These are phyloP conservation scores for Neotoma lepida DNA, from an alignment of 2,113 vertebrate genomes.

Conservation along the genomic window DNA sequence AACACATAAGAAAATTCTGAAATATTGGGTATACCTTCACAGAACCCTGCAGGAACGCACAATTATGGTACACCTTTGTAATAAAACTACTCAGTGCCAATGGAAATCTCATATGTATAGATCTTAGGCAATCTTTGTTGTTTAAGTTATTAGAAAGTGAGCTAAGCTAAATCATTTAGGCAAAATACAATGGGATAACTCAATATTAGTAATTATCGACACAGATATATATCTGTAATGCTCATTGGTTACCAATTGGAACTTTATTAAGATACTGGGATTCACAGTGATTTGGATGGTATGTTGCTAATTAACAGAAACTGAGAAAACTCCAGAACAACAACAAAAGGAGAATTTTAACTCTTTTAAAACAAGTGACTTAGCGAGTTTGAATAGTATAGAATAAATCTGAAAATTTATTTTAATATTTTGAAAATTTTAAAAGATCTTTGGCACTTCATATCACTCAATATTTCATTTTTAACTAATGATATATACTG, in stretches of 20 bases:
- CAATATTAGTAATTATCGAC: slow-evolving; percentile 7
- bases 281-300: background rate
- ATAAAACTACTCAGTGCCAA: slow-evolving; percentile 2
- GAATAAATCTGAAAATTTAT: background rate
- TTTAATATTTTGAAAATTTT: background rate
- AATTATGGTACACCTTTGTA: background rate
- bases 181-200: background rate
- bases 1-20: slow-evolving; percentile 6
- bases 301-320: background rate
- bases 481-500: background rate
- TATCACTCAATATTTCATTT: slow-evolving; percentile 10
- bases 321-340: background rate
- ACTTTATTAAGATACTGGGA: background rate
- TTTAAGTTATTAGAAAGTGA: slow-evolving; percentile 52
- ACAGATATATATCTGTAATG: background rate
- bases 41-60: slow-evolving; percentile 2
- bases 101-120: slow-evolving; percentile 46
- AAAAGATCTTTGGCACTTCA: background rate
- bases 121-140: background rate
- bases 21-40: slow-evolving; percentile 17
- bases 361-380: background rate
- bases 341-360: background rate
- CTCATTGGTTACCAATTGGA: slow-evolving; percentile 23
- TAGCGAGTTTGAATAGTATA: background rate
- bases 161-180: background rate